Evolutionary conservation across 1,140 invertebrate genomes (phyloP).

Genomic region (Aphis craccivora): DNA sequence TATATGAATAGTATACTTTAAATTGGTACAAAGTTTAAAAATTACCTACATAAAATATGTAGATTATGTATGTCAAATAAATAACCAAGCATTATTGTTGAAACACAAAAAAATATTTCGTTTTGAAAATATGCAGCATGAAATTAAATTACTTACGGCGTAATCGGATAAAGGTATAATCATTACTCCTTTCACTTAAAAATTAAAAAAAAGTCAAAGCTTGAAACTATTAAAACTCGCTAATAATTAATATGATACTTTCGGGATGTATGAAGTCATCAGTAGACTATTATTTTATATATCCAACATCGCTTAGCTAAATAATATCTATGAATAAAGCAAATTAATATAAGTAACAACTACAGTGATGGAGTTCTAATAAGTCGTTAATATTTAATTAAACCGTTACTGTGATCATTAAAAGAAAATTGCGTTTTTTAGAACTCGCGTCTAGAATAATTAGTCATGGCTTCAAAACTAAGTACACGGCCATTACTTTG

Average conservation of each 20-base stretch:
- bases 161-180: background rate
- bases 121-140: background rate
- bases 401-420: background rate
- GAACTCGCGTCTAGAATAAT: conserved; percentile 68
- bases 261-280: background rate
- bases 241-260: background rate
- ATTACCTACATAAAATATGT: background rate
- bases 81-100: background rate
- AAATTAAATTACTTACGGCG: background rate
- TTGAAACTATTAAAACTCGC: background rate
- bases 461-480: conserved; percentile 45
- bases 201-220: background rate
- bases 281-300: background rate
- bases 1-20: background rate
- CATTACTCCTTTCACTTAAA: background rate
- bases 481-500: background rate
- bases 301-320: background rate
- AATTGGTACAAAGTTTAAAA: background rate
- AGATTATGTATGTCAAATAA: background rate
- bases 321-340: background rate
- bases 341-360: background rate
- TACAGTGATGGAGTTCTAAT: background rate
- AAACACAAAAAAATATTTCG: background rate
- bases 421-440: conserved; percentile 62
- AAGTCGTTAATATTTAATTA: conserved; percentile 5